Conservation (phyloP, 2,797 vertebrate species). For the Mormyrops boulengeri region DNA sequence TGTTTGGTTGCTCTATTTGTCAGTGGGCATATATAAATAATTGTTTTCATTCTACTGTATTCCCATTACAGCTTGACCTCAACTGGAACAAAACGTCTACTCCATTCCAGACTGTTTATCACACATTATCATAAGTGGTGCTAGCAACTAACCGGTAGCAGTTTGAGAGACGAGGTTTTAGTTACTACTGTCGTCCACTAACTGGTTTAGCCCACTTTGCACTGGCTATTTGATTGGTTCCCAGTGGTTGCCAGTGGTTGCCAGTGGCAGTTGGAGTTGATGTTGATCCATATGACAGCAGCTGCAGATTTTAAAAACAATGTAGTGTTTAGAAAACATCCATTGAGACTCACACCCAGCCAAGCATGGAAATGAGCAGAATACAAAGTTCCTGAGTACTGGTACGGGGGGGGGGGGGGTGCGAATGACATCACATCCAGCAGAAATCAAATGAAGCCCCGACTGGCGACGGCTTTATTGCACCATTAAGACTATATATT, state of each 20-base stretch:
- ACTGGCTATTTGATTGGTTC: not conserved
- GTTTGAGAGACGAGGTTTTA: not conserved
- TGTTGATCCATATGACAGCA: not conserved
- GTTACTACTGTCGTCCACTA: not conserved
- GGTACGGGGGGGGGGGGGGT: not conserved
- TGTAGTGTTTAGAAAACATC: not conserved
- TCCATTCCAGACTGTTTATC: not conserved
- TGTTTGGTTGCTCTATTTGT: not conserved
- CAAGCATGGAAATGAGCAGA: not conserved
- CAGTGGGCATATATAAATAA: not conserved
- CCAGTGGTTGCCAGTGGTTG: not conserved
- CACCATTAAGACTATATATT: not conserved
- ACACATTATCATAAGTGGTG: not conserved
- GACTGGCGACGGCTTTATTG: not conserved
- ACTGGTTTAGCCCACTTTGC: not conserved
- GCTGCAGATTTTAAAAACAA: not conserved
- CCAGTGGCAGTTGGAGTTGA: not conserved
- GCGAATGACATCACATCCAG: not conserved
- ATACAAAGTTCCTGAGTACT: not conserved
- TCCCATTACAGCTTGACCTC: not conserved
- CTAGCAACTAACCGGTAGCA: not conserved
- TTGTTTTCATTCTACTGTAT: not conserved
- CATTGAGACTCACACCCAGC: not conserved
- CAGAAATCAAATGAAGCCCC: not conserved
- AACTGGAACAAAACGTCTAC: not conserved